phyloP scores from a whole-genome alignment of 2,113 vertebrate species.

The Rhinolophus sinicus region DNA sequence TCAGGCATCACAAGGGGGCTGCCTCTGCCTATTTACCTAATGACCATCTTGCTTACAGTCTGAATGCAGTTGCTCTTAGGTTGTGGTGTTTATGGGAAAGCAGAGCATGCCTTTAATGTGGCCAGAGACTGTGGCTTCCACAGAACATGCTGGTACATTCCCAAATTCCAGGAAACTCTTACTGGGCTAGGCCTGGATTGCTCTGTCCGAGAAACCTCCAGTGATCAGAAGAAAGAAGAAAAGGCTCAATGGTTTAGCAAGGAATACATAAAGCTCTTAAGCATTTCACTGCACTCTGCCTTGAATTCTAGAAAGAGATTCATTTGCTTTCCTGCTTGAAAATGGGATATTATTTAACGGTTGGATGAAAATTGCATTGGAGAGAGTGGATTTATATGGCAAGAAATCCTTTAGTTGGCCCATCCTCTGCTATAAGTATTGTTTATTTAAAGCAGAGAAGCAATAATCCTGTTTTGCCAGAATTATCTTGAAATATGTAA shows the following conservation, averaged over 20 bases:
- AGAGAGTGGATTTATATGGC: background rate
- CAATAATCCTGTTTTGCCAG: slow-evolving; percentile 16
- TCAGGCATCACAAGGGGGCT: background rate
- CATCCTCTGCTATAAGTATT: background rate
- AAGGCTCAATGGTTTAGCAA: background rate
- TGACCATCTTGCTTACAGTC: background rate
- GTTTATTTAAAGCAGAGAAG: slow-evolving; percentile 16
- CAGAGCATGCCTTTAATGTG: background rate
- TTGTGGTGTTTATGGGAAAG: background rate
- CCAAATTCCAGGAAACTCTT: background rate
- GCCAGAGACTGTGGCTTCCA: background rate
- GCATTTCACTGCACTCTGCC: background rate
- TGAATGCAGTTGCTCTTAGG: background rate
- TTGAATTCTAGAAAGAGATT: slow-evolving; percentile 27
- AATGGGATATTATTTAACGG: slow-evolving; percentile 40
- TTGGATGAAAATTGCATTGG: background rate
- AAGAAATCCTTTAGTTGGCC: slow-evolving; percentile 12
- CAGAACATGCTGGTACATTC: background rate
- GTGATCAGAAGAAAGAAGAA: background rate
- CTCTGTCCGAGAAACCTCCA: background rate
- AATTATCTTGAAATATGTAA: slow-evolving; percentile 46
- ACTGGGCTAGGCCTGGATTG: background rate
- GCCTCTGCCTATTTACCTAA: background rate
- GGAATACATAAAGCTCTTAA: background rate
- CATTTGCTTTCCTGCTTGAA: slow-evolving; percentile 59